Conservation (phyloP, 2,797 vertebrate genomes). For the Chelmon rostratus region DNA sequence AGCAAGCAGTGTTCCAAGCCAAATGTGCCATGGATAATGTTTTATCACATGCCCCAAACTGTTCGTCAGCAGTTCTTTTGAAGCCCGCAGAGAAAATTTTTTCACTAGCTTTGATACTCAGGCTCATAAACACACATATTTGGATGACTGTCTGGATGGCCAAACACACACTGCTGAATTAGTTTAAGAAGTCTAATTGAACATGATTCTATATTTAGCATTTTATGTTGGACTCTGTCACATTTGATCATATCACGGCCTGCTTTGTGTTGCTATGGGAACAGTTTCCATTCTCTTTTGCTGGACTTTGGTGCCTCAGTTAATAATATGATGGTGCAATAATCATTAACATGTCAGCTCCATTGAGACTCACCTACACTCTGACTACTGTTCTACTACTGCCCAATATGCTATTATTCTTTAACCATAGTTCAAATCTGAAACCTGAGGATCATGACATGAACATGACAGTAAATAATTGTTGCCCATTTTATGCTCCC, state of each 20-base stretch:
- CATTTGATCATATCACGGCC: constrained; percentile 26
- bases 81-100: constrained; percentile 5
- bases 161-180: not conserved
- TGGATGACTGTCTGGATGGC: not conserved
- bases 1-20: constrained; percentile 1
- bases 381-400: constrained; percentile 25
- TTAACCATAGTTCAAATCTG: constrained; percentile 21
- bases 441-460: not conserved
- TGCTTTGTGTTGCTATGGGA: constrained; percentile 50
- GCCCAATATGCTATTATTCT: not conserved
- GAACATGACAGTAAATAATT: not conserved
- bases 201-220: constrained; percentile 31
- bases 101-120: not conserved
- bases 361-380: constrained; percentile 7
- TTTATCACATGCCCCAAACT: constrained; percentile 30
- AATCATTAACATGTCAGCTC: constrained; percentile 73
- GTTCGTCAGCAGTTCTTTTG: constrained; percentile 19
- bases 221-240: constrained; percentile 46
- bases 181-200: constrained; percentile 2
- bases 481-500: not conserved
- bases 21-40: constrained; percentile 47
- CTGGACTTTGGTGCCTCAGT: constrained; percentile 72
- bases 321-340: constrained; percentile 58
- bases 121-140: constrained; percentile 10
- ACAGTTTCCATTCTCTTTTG: constrained; percentile 43